phyloP scores from a whole-genome alignment of 2,113 vertebrate species.

The Podarcis cretensis region DNA sequence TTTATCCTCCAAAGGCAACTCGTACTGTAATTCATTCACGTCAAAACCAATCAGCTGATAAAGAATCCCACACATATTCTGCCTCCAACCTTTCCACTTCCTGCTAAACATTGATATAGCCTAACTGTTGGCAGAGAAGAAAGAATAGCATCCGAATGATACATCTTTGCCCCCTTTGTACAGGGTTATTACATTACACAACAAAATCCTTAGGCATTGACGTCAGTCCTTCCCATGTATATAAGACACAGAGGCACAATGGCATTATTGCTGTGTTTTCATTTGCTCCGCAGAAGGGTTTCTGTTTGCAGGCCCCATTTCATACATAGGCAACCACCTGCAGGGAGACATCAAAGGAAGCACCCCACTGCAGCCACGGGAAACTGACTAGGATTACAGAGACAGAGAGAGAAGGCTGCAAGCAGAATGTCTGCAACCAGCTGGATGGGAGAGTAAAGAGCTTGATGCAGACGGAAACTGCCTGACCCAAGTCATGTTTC shows the following conservation, averaged over 20 bases:
- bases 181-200: constrained; percentile 11
- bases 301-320: constrained; percentile 44
- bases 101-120: background rate
- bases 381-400: constrained; percentile 65
- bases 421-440: constrained; percentile 49
- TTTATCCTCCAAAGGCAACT: background rate
- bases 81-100: background rate
- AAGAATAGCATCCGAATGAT: constrained; percentile 9
- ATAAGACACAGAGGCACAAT: constrained; percentile 51
- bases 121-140: background rate
- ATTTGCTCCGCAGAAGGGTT: constrained; percentile 51
- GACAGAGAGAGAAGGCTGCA: constrained; percentile 44
- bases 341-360: constrained; percentile 64
- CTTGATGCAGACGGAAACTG: constrained; percentile 45
- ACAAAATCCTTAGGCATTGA: constrained; percentile 50
- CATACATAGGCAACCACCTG: constrained; percentile 55
- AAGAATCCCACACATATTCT: background rate
- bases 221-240: constrained; percentile 58
- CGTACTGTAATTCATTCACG: rapidly evolving
- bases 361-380: constrained; percentile 62
- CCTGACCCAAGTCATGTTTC: constrained; percentile 43
- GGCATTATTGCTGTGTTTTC: constrained; percentile 45
- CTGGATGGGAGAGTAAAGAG: constrained; percentile 60
- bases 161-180: constrained; percentile 5
- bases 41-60: background rate